A percentile compares a stretch with the other conserved stretches of the same genome.
Conservation (phyloP, 2,113 vertebrate species). For the Smithornis capensis region DNA sequence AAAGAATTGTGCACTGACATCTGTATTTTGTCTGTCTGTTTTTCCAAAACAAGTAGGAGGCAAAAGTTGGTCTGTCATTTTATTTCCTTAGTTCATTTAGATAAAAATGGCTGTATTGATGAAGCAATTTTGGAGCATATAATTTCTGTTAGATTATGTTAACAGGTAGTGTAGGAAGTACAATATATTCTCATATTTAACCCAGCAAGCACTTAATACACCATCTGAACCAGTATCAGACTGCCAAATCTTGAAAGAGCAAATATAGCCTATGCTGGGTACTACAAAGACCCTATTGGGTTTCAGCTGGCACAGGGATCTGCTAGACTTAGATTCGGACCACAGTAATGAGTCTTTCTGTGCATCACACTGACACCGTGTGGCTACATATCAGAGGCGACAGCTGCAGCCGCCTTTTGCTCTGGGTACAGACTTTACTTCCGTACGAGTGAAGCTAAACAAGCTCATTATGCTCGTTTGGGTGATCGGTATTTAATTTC, state of each 20-base stretch:
- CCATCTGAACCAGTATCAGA: no score
- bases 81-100: background rate
- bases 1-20: background rate
- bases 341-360: accelerated
- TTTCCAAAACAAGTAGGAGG: background rate
- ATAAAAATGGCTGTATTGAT: background rate
- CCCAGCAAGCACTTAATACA: no score
- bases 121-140: background rate
- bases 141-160: background rate
- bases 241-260: background rate
- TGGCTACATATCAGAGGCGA: background rate
- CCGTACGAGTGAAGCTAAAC: accelerated
- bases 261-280: accelerated
- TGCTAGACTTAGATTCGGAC: accelerated
- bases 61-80: background rate
- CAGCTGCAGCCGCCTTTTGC: background rate
- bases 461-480: accelerated
- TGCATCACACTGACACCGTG: background rate
- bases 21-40: background rate
- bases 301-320: accelerated
- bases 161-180: background rate
- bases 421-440: accelerated
- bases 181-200: background rate
- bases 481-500: background rate
- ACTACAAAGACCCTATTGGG: accelerated